Evolutionary conservation across 1,140 invertebrate genomes (phyloP).

Genomic region (Trialeurodes vaporariorum): DNA sequence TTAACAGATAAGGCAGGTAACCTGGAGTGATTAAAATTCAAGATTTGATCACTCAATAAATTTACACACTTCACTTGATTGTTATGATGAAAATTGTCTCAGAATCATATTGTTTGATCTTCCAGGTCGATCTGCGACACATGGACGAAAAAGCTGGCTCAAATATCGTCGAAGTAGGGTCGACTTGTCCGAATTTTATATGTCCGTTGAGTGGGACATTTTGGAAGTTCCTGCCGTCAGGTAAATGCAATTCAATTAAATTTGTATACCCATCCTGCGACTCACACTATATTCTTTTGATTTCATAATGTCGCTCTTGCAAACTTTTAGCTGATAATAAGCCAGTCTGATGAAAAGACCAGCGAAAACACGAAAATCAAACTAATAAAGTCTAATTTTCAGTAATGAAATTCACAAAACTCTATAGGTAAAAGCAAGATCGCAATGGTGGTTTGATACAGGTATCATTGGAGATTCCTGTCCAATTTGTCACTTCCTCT

Average conservation of each 20-base stretch:
- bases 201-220: constrained; percentile 97
- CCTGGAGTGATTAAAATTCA: no score
- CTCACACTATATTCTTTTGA: no score
- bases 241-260: constrained; percentile 39
- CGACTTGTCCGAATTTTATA: constrained; percentile 88
- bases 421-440: no score
- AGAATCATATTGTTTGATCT: constrained; percentile 17
- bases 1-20: no score
- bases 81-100: no score
- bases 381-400: no score
- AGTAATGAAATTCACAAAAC: no score
- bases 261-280: background rate
- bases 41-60: no score
- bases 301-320: background rate
- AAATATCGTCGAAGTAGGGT: constrained; percentile 79
- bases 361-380: background rate
- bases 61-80: no score
- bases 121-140: constrained; percentile 76
- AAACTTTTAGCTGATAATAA: background rate
- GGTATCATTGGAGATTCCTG: no score
- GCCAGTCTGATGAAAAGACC: background rate
- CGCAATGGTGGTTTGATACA: no score
- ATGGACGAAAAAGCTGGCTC: constrained; percentile 71
- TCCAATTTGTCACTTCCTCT: no score
- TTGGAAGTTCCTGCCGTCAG: constrained; percentile 86